Percentiles rank a stretch among this genome's conserved stretches.
These are phyloP conservation scores for Desmodus rotundus DNA, from an alignment of 2,113 vertebrate genomes.

Conservation along the genomic window DNA sequence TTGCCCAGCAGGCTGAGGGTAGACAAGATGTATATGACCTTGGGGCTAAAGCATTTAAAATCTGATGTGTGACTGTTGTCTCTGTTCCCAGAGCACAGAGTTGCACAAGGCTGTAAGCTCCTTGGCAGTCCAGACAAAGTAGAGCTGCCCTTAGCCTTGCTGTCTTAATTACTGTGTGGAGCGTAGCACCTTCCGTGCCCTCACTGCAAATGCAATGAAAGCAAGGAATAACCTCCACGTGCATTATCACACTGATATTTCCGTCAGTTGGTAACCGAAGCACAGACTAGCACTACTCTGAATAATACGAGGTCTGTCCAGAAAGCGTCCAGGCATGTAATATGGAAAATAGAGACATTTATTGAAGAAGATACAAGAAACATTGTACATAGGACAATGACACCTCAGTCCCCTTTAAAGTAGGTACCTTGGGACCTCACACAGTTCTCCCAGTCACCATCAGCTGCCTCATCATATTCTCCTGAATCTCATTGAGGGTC, in stretches of 20 bases:
- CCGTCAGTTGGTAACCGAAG: not conserved
- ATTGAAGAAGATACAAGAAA: too few relatives aligned
- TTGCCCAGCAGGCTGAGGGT: not conserved
- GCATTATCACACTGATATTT: not conserved
- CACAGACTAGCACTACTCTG: not conserved
- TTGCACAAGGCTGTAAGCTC: not conserved
- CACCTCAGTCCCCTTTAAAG: too few relatives aligned
- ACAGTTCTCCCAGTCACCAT: too few relatives aligned
- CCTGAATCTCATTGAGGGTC: too few relatives aligned
- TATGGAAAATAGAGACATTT: too few relatives aligned
- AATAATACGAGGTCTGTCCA: not conserved
- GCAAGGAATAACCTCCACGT: not conserved
- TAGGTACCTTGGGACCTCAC: too few relatives aligned
- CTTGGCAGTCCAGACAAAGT: not conserved
- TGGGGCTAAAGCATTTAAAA: not conserved
- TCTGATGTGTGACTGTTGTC: not conserved
- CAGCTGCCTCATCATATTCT: too few relatives aligned
- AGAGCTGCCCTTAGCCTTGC: not conserved
- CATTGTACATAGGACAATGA: too few relatives aligned
- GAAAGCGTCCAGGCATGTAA: too few relatives aligned
- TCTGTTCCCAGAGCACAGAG: not conserved
- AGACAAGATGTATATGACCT: too few relatives aligned
- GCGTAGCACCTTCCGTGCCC: not conserved
- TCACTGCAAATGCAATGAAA: not conserved
- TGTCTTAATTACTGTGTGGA: not conserved